Conservation (phyloP, 2,113 vertebrate genomes). For the Semnornis frantzii region DNA sequence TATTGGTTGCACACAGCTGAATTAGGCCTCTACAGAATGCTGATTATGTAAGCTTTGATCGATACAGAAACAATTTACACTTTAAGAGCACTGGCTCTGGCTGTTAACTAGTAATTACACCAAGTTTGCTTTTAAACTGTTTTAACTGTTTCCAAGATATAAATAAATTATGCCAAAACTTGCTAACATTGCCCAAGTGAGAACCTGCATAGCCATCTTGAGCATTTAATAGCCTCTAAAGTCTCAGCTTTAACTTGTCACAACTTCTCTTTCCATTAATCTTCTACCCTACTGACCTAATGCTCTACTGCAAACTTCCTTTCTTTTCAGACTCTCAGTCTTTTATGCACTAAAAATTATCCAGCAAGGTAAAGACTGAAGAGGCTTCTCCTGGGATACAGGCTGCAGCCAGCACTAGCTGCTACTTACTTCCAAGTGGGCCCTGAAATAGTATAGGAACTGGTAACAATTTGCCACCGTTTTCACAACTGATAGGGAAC, state of each 20-base stretch:
- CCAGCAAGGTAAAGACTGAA: background rate
- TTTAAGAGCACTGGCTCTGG: slow-evolving; percentile 25
- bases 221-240: too few relatives aligned
- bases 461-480: fast-evolving
- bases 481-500: background rate
- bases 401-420: background rate
- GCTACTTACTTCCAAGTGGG: too few relatives aligned
- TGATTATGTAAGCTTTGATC: slow-evolving; percentile 72
- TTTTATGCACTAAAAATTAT: fast-evolving
- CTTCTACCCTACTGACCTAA: background rate
- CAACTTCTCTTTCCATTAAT: background rate
- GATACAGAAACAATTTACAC: slow-evolving; percentile 75
- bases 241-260: background rate
- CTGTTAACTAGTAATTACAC: slow-evolving; percentile 76
- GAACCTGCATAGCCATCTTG: background rate
- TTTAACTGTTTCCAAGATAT: slow-evolving; percentile 29
- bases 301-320: background rate
- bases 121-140: slow-evolving; percentile 39
- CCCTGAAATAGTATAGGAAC: background rate
- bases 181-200: background rate
- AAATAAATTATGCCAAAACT: background rate
- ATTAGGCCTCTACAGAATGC: slow-evolving; percentile 73
- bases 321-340: background rate
- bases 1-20: slow-evolving; percentile 70
- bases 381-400: background rate